These are phyloP conservation scores for Electrona antarctica DNA, from an alignment of 2,113 vertebrate genomes.

Conservation along the genomic window DNA sequence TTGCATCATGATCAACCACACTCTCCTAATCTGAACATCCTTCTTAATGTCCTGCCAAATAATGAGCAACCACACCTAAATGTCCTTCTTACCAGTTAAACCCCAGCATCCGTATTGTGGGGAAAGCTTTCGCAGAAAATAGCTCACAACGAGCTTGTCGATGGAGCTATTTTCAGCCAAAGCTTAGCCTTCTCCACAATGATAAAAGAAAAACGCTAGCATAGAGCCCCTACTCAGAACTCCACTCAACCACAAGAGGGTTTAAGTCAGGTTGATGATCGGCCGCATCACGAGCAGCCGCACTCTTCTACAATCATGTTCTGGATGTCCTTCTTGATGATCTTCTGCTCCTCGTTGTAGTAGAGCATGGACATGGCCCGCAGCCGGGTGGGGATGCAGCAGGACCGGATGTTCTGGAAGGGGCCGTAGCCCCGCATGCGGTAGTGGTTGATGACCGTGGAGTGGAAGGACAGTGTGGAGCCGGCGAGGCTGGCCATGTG, in stretches of 20 bases:
- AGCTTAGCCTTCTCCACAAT: too few species aligned
- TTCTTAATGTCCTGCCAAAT: too few species aligned
- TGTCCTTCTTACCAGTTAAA: too few species aligned
- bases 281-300: conserved; percentile 86
- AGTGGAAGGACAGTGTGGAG: conserved; percentile 92
- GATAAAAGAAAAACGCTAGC: too few species aligned
- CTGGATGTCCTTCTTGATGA: conserved; percentile 97
- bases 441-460: conserved; percentile 96
- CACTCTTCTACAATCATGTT: conserved; percentile 99
- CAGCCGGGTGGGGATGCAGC: conserved; percentile 94
- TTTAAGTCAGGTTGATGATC: background rate
- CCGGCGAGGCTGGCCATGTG: conserved; percentile 89
- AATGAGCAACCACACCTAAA: too few species aligned
- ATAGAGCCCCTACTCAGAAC: background rate
- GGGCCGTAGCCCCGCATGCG: conserved; percentile 91
- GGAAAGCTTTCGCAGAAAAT: background rate
- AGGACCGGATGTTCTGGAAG: conserved; percentile 92
- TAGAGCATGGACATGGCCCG: conserved; percentile 98
- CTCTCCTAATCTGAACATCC: too few species aligned
- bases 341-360: conserved; percentile 96
- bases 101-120: too few species aligned
- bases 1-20: too few species aligned
- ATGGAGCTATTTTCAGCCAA: conserved; percentile 4
- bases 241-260: conserved; percentile 26
- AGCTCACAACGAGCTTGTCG: background rate